Conservation (phyloP, 2,888 invertebrate species). For the Plebejus argus region DNA sequence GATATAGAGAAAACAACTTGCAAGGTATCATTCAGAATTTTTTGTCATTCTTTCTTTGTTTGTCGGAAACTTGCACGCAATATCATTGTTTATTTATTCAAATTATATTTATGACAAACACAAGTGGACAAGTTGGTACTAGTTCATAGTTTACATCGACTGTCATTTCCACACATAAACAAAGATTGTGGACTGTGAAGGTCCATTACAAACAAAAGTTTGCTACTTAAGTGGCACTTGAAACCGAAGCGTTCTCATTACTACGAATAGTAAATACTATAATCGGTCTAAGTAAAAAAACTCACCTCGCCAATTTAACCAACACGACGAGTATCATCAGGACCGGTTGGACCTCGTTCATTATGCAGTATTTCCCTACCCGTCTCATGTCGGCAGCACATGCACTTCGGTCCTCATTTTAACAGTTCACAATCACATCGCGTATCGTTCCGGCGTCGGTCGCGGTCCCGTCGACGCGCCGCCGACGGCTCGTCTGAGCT, state of each 20-base stretch:
- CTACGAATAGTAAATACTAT: conserved; percentile 33
- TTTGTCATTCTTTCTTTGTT: too few species aligned
- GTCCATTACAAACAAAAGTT: not conserved
- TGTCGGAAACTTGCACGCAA: too few species aligned
- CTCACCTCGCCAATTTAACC: conserved; percentile 71
- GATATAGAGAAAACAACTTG: too few species aligned
- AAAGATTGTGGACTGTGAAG: not conserved
- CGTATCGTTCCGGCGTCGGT: conserved; percentile 50
- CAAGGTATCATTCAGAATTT: too few species aligned
- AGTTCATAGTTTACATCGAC: not conserved
- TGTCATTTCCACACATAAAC: not conserved
- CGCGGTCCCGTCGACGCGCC: conserved; percentile 64
- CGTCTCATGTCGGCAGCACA: conserved; percentile 76
- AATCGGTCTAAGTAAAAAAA: conserved; percentile 36
- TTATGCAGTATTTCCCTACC: conserved; percentile 63
- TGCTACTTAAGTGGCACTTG: not conserved
- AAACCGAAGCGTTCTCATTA: conserved; percentile 11
- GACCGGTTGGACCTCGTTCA: conserved; percentile 61
- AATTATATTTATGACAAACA: not conserved
- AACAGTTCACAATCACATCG: not conserved
- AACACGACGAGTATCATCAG: conserved; percentile 66
- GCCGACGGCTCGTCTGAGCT: conserved; percentile 69
- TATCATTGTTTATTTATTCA: not conserved
- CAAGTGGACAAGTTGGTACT: not conserved
- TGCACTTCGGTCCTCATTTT: conserved; percentile 64